Base-by-base conservation (phyloP, 2,113 vertebrate genomes). In the Galbula dea region DNA sequence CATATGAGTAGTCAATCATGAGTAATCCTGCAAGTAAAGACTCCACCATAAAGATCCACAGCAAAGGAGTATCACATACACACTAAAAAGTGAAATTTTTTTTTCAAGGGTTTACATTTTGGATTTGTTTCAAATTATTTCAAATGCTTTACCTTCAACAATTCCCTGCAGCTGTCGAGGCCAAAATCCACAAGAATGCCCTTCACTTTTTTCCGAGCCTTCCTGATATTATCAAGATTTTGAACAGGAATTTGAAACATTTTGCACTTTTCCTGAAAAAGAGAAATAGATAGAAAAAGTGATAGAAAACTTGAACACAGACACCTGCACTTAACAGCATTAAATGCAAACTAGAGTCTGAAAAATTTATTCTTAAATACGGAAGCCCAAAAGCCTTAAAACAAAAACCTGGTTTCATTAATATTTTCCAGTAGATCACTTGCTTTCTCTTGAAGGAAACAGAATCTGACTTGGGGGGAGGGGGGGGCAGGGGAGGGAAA, bases 221-320 rank as follows among this genome's bases (percentile, higher is more conserved):
- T 98, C 94, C 98, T 97, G 94, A 99, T 98, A 95, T 91, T 98
- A 77, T 98, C 98, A 95, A 99, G 96, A 95, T 98, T 98, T 95
- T 98, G 98, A 92, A 99, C 98, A 84, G 98, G 98, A 93, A 98
- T 97, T 96, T 99, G 98, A 98, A 98, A 98, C 98, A 99, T 99
- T 93, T 98, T 97, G 92, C 77, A 96, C 91, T 94, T 96, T 93
- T 94, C 96, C 98, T 98, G 82, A 14, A 95, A 96, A 55, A 93
- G 55, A 94, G 55, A 94, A 96, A 85, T 22, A 90, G 84, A n/a
- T n/a, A n/a, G n/a, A n/a, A 41, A 54, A 72, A 29, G 3, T 5
- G 5, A 83, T 21, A 1, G 32, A 74, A 67, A n/a, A 87, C 32
- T 49, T 85, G 23, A 71, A 89, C 26, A 68, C 12, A 76, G 4